Base-by-base conservation (phyloP, 2,888 invertebrate genomes). In the Drosophila dives region DNA sequence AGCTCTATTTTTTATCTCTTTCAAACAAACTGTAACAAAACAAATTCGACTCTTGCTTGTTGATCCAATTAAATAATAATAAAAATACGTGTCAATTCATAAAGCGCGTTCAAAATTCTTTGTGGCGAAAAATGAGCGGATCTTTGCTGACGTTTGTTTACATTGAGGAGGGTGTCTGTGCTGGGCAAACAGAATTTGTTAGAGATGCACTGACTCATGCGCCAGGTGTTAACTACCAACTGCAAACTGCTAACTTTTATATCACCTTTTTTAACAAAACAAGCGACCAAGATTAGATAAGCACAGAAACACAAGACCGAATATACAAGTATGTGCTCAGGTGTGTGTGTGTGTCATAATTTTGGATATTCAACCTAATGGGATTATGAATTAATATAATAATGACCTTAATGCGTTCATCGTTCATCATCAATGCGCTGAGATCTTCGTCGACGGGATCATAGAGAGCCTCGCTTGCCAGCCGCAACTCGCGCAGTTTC, bases 371-470 rank as follows among this genome's bases (percentile, higher is more conserved):
- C 6, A 38, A 38, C n/a, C 36, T n/a, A 8, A 12, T 38, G 53
- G 51, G 34, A 54, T 59, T 59, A 42, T n/a, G 38, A 54, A 26
- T 32, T 20, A 17, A 10, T 56, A 20, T 6, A 34, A 48, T 53
- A 93, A 93, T 91, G 91, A 95, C 95, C 91, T 93, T 93, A 69
- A 95, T 94, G 83, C 94, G 93, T 81, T 95, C 95, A 38, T 95
- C 95, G 55, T 95, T 95, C 23, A 95, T 95, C 51, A 96, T 94
- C 15, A 96, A 93, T 90, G 94, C 94, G 33, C 95, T 95, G 54
- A 97, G 94, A 91, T 98, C 98, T 78, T 97, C 97, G 88, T 97
- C 97, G 4, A 98, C 94, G 7, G 98, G 98, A 58, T 96, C 96
- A 86, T 96, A 94, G 36, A 98, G 94, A 0, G 97, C 97, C 92